phyloP scores from a whole-genome alignment of 2,797 vertebrate species.

The Rachycentron canadum region DNA sequence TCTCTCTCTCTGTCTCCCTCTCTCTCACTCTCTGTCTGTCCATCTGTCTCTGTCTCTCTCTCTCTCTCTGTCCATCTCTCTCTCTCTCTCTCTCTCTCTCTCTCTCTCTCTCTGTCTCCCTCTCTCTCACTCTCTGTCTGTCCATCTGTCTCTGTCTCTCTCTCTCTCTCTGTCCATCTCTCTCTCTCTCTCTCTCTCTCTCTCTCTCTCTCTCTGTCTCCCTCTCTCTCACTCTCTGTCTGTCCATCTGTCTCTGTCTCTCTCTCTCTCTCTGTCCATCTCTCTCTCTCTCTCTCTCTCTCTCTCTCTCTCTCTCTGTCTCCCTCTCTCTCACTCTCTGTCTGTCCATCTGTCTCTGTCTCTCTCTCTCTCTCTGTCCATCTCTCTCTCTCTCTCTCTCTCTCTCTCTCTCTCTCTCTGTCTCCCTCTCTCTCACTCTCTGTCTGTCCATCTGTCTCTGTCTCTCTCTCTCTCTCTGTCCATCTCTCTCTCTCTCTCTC shows the following conservation, averaged over 20 bases:
- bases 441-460: neutral
- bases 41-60: neutral
- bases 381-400: too few species aligned
- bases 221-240: neutral
- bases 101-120: too few species aligned
- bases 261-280: neutral
- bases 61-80: neutral
- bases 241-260: neutral
- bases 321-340: neutral
- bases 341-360: neutral
- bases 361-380: neutral
- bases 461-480: neutral
- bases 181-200: too few species aligned
- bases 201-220: too few species aligned
- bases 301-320: too few species aligned
- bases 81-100: too few species aligned
- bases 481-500: too few species aligned
- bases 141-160: neutral
- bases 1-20: too few species aligned
- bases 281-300: too few species aligned
- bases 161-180: neutral
- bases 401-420: too few species aligned
- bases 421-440: neutral
- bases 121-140: neutral
- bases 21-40: neutral